A percentile compares a stretch with the other conserved stretches of the same genome.
Evolutionary conservation across 37 sponge, comb jelly and placozoan genomes (phyloP).

Genomic region (Geodia barretti): DNA sequence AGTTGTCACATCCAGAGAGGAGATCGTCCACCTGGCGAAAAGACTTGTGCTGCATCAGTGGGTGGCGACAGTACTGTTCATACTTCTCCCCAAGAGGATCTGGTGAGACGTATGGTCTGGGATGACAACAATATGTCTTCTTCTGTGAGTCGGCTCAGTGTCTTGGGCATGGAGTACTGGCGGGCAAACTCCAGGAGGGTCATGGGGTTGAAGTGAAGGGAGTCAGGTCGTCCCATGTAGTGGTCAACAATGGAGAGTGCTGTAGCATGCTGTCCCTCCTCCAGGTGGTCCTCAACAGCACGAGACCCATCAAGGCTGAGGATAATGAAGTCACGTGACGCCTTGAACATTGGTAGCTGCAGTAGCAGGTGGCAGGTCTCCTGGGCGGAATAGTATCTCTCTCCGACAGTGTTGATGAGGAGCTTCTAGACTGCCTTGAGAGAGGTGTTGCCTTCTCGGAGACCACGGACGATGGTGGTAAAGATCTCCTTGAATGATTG

Average conservation of each 20-base stretch:
- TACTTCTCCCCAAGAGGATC: constrained; percentile 47
- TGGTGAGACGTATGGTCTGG: constrained; percentile 42
- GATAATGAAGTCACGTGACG: constrained; percentile 23
- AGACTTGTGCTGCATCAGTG: constrained; percentile 45
- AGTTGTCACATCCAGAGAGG: constrained; percentile 4
- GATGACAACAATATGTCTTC: constrained; percentile 29
- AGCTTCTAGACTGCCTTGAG: constrained; percentile 42
- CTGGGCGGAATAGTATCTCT: constrained; percentile 46
- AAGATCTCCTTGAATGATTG: constrained; percentile 31
- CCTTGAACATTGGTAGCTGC: constrained; percentile 28
- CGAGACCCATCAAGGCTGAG: constrained; percentile 55
- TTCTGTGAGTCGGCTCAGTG: constrained; percentile 1
- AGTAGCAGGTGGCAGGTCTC: constrained; percentile 53
- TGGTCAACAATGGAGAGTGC: too few relatives aligned
- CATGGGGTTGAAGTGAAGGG: constrained; percentile 20
- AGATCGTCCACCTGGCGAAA: constrained; percentile 38
- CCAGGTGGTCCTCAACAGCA: too few relatives aligned
- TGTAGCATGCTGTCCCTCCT: too few relatives aligned
- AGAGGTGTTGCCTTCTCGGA: constrained; percentile 17
- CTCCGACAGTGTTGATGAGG: constrained; percentile 10
- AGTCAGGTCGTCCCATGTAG: too few relatives aligned
- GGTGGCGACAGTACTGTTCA: constrained; percentile 58
- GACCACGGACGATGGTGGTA: constrained; percentile 9
- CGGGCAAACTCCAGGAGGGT: constrained; percentile 28
- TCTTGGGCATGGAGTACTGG: constrained; percentile 31